Conservation (phyloP, 1,140 invertebrate genomes). For the Drosophila navojoa region DNA sequence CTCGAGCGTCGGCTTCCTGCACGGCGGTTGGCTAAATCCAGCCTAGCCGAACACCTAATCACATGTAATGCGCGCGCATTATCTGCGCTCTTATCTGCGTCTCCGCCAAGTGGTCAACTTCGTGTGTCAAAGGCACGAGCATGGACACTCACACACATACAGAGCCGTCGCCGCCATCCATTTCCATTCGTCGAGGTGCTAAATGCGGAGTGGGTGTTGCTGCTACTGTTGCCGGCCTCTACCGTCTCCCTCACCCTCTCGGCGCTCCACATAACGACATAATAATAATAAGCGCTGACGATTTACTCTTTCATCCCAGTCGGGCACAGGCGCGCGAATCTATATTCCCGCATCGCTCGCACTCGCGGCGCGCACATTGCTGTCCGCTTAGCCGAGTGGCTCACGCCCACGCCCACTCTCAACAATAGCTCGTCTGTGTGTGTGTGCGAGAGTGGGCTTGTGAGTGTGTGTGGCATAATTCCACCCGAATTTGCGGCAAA, state of each 20-base stretch:
- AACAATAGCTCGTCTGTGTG: slow-evolving; percentile 35
- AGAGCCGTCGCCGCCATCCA: slow-evolving; percentile 63
- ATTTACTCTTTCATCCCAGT: slow-evolving; percentile 79
- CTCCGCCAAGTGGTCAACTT: slow-evolving; percentile 57
- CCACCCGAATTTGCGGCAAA: slow-evolving; percentile 82
- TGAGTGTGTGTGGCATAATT: slow-evolving; percentile 69
- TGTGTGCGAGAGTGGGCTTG: slow-evolving; percentile 14
- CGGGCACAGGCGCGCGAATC: slow-evolving; percentile 52
- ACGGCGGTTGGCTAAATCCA: slow-evolving; percentile 83
- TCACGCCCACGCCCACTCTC: slow-evolving; percentile 75
- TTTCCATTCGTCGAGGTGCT: slow-evolving; percentile 70
- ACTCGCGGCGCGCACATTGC: slow-evolving; percentile 26
- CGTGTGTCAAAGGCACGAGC: slow-evolving; percentile 55
- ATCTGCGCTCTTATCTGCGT: slow-evolving; percentile 80
- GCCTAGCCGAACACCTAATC: slow-evolving; percentile 75
- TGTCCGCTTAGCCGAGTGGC: slow-evolving; percentile 54
- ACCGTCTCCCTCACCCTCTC: slow-evolving; percentile 7
- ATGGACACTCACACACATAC: slow-evolving; percentile 30
- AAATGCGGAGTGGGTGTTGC: slow-evolving; percentile 73
- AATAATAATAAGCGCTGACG: slow-evolving; percentile 73
- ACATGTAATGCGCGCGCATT: slow-evolving; percentile 84
- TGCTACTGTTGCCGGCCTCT: slow-evolving; percentile 29
- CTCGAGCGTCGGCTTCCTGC: slow-evolving; percentile 41
- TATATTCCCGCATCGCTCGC: slow-evolving; percentile 58
- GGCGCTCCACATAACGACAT: slow-evolving; percentile 51